Percentiles rank a stretch among this genome's conserved stretches.
Evolutionary conservation across 2,888 invertebrate species (phyloP).

Genomic region (Loripinus fragilis): DNA sequence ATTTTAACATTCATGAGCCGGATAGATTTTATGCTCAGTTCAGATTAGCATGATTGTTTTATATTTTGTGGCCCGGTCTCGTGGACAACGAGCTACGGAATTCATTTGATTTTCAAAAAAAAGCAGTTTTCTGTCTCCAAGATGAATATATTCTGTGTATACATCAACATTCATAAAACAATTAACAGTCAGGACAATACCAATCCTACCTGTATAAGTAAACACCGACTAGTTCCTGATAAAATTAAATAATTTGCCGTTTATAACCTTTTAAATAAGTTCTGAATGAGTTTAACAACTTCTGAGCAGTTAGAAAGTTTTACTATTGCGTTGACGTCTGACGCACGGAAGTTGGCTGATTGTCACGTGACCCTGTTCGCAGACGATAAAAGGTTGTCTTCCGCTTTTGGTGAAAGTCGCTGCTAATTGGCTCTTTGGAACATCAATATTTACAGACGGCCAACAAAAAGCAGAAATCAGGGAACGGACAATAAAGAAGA

Average conservation of each 20-base stretch:
- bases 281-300: not conserved
- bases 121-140: no score
- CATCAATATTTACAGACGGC: constrained; percentile 25
- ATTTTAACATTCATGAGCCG: no score
- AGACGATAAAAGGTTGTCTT: constrained; percentile 26
- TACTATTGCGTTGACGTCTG: not conserved
- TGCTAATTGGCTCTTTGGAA: constrained; percentile 21
- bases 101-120: no score
- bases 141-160: no score
- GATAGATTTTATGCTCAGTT: no score
- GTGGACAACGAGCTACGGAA: no score
- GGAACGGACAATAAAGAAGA: not conserved
- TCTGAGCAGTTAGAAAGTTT: constrained; percentile 5
- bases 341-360: constrained; percentile 19
- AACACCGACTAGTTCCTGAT: not conserved
- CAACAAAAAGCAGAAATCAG: constrained; percentile 23
- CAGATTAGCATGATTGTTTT: no score
- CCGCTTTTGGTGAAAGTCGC: constrained; percentile 20
- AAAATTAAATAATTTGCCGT: not conserved
- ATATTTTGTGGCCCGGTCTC: no score
- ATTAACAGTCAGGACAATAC: not conserved
- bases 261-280: constrained; percentile 2
- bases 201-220: not conserved
- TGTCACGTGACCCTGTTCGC: constrained; percentile 14
- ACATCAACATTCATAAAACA: no score